A percentile compares a stretch with the other conserved stretches of the same genome.
These are phyloP conservation scores for Callipepla californica DNA, from an alignment of 2,113 vertebrate species.

Conservation along the genomic window DNA sequence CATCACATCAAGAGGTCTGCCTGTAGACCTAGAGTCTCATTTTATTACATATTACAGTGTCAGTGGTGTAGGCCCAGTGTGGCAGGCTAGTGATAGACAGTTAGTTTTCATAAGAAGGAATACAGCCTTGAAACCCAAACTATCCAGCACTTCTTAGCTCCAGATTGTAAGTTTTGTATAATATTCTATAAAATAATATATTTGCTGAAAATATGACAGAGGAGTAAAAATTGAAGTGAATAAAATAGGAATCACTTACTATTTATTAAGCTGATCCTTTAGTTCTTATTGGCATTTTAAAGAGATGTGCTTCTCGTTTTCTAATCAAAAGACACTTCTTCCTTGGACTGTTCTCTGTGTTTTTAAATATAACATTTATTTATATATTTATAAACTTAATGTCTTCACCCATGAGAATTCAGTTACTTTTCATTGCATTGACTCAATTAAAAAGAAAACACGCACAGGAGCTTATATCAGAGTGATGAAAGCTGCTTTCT, in stretches of 20 bases:
- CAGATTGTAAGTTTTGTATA: neutral
- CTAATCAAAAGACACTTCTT: neutral
- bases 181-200: neutral
- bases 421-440: neutral
- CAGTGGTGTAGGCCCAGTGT: accelerated
- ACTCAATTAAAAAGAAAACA: neutral
- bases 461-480: neutral
- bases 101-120: neutral
- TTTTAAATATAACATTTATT: neutral
- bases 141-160: neutral
- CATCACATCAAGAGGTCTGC: neutral
- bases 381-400: neutral
- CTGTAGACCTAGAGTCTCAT: neutral
- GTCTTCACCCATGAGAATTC: neutral
- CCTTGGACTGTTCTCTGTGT: neutral
- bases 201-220: neutral
- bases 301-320: neutral
- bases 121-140: neutral
- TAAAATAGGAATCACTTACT: neutral
- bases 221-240: neutral
- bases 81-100: neutral
- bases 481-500: neutral
- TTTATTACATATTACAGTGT: neutral
- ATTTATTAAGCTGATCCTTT: neutral
- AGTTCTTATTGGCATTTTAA: neutral